Base-by-base conservation (phyloP, 2,113 vertebrate species). In the Cettia cetti region DNA sequence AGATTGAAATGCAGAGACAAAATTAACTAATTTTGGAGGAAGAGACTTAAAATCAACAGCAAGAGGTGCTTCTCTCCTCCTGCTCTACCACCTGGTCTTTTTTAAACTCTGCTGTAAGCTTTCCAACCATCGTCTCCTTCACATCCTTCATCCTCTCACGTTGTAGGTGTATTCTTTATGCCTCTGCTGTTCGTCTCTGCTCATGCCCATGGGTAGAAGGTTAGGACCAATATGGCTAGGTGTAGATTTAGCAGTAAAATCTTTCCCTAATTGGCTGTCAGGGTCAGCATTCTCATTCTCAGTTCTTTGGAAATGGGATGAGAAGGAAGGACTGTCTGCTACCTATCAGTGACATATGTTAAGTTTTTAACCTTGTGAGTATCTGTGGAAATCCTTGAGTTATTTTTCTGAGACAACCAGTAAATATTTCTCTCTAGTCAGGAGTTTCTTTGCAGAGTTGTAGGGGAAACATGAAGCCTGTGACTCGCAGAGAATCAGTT, bases 21-120 rank as follows among this genome's bases (percentile, higher is more conserved):
- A 96, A 92, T 84, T 91, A 65, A 68, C 47, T 84, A 15, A 60
- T 75, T 92, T 56, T 84, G 87, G 80, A 83, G 89, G 86, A 94
- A 31, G 63, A 94, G 50, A 40, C 47, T 35, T 94, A 86, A 96
- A 95, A 80, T 78, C 60, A 80, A 33, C 50, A 49, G 37, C 70
- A 61, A 82, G 71, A 90, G 7, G 5, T 90, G 59, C 52, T 83
- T 16, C 64, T 95, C 39, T 95, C 82, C 57, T 95, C 94, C 79
- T 94, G 0, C 74, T 94, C 22, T 68, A 40, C 53, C 49, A 85
- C 28, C 26, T 64, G 90, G 27, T 77, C 39, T 66, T 82, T 71
- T 70, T 86, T 12, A 74, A 84, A 94, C 28, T 87, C 45, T 83
- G 57, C 82, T 95, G 86, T 94, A 96, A 97, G 92, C 95, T 97